phyloP scores from a whole-genome alignment of 2,797 vertebrate genomes.

The Clarias laeviceps region DNA sequence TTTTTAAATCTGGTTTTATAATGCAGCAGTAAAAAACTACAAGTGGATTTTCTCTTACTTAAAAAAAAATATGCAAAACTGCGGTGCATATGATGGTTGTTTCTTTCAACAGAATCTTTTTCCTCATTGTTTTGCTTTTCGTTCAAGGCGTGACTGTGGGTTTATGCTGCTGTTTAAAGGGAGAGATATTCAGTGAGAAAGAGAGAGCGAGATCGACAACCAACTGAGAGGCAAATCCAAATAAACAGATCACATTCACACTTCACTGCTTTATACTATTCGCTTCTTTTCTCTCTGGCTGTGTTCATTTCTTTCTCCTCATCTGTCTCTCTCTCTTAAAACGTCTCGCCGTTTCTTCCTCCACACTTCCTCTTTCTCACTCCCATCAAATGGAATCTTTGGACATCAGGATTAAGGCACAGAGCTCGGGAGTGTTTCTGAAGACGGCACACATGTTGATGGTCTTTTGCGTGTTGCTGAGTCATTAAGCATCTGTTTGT shows the following conservation, averaged over 20 bases:
- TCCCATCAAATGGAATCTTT: neutral
- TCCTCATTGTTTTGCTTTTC: neutral
- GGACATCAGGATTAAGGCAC: neutral
- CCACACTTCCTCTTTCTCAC: conserved; percentile 38
- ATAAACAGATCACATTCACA: conserved; percentile 59
- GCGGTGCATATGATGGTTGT: neutral
- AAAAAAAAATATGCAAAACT: neutral
- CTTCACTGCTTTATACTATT: conserved; percentile 56
- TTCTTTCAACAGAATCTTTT: neutral
- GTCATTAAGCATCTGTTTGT: conserved; percentile 77
- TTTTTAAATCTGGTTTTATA: neutral
- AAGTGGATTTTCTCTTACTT: neutral
- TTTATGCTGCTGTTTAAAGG: neutral
- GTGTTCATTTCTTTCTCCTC: conserved; percentile 56
- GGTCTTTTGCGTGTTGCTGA: conserved; percentile 58
- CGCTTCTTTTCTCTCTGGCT: conserved; percentile 56
- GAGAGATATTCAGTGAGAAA: conserved; percentile 8
- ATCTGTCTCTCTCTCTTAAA: conserved; percentile 24
- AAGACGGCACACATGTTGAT: conserved; percentile 17
- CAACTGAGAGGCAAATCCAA: conserved; percentile 59
- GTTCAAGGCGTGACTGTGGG: neutral
- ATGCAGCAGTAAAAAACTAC: neutral
- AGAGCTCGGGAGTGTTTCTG: neutral
- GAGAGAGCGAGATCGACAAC: conserved; percentile 32
- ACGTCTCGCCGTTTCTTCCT: conserved; percentile 59